Evolutionary conservation across 1,140 invertebrate species (phyloP), one percentile per base, ranked within the genome.

Genomic region (Drosophila yakuba): DNA sequence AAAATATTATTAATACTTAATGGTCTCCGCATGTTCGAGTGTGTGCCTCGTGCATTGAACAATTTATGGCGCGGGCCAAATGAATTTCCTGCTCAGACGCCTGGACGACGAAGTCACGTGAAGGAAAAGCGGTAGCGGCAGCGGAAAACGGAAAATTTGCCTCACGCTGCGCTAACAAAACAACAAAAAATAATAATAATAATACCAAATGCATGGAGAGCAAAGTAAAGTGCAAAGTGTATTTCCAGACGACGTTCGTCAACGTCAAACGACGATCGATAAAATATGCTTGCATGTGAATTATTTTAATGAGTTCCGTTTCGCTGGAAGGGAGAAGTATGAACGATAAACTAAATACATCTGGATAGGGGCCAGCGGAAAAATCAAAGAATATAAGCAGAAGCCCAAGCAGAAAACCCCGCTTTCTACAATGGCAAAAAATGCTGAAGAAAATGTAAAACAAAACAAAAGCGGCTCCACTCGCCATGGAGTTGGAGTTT

Each of bases 271-370:
- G 45, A 50, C 82, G 82, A 88, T 88, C 83, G 84, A 88, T 88
- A 88, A 89, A 88, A 71, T 71, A 71, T 80, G 83, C 83, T 88
- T 88, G 83, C 83, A 88, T 88, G 83, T 88, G 83, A 88, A 88
- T 88, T 88, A 88, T 88, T 88, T 88, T 88, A 88, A 88, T 88
- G 83, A 88, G 83, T 89, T 88, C 83, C 83, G 83, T 88, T 88
- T 88, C 76, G 83, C 39, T 88, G 83, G 76, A 88, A 88, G 67
- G 78, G 83, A 78, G 82, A 86, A 86, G 88, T 86, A 86, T 82
- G 82, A 88, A 73, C 82, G 82, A 86, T 86, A 86, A 86, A 86
- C 82, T 86, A 86, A 86, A 86, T 86, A 86, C 78, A 88, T 80
- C 63, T 78, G 63, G 63, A 79, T 89, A 83, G 67, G 67, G 61